Evolutionary conservation across 2,888 invertebrate species (phyloP).

Genomic region (Andrena hattorfiana): DNA sequence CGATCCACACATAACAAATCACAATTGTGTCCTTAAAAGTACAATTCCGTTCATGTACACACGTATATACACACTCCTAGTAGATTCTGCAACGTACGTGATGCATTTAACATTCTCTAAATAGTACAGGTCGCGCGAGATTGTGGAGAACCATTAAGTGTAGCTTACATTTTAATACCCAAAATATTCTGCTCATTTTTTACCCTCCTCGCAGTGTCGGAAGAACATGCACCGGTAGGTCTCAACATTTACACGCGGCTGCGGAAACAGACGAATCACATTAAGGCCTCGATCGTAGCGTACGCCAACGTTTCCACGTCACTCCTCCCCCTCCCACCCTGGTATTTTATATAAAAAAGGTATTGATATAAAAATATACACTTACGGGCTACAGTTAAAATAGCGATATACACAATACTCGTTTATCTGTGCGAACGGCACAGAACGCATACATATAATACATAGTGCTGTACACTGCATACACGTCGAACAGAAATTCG

Average conservation of each 20-base stretch:
- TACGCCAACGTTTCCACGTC: constrained; percentile 6
- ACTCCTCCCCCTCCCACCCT: background rate
- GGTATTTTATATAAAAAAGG: constrained; percentile 46
- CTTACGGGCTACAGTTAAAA: constrained; percentile 42
- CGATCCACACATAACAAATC: constrained; percentile 81
- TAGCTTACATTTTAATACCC: constrained; percentile 26
- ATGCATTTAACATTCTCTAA: constrained; percentile 15
- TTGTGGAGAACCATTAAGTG: constrained; percentile 22
- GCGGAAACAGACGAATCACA: background rate
- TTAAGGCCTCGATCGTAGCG: constrained; percentile 16
- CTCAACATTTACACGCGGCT: constrained; percentile 35
- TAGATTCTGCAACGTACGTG: constrained; percentile 24
- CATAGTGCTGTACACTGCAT: constrained; percentile 26
- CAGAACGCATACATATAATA: constrained; percentile 24
- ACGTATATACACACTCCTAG: constrained; percentile 14
- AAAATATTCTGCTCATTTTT: constrained; percentile 5
- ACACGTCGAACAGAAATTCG: background rate
- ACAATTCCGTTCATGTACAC: constrained; percentile 42
- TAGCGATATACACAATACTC: constrained; percentile 41
- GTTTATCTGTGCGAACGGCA: constrained; percentile 21
- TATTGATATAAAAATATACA: constrained; percentile 69
- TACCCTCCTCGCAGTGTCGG: constrained; percentile 3
- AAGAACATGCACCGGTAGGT: constrained; percentile 31
- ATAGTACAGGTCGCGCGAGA: background rate
- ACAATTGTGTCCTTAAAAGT: constrained; percentile 64